phyloP scores from a whole-genome alignment of 37 sponge, comb jelly and placozoan genomes.

The Theonella swinhoei region DNA sequence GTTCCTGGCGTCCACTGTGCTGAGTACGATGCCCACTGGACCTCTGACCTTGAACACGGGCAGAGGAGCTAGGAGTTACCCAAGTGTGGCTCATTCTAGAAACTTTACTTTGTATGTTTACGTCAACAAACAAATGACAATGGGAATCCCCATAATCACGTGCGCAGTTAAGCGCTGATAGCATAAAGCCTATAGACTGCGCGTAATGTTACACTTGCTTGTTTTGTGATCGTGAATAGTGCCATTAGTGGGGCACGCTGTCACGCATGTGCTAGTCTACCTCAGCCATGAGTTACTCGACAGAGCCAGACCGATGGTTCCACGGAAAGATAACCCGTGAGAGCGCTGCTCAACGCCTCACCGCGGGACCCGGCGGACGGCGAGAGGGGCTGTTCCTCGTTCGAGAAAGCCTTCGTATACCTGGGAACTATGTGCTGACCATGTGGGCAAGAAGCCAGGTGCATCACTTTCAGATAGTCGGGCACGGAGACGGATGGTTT shows the following conservation, averaged over 20 bases:
- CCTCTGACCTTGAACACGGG: too few relatives aligned
- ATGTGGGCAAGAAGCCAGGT: constrained; percentile 70
- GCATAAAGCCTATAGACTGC: too few relatives aligned
- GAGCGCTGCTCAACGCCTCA: constrained; percentile 75
- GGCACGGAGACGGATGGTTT: constrained; percentile 87
- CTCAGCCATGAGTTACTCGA: constrained; percentile 47
- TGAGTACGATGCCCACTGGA: too few relatives aligned
- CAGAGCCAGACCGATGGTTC: constrained; percentile 68
- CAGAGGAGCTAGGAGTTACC: too few relatives aligned
- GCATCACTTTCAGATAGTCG: constrained; percentile 85
- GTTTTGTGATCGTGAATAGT: background rate
- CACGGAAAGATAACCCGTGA: constrained; percentile 88
- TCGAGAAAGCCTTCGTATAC: constrained; percentile 71
- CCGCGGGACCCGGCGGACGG: constrained; percentile 4
- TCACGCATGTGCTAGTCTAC: background rate
- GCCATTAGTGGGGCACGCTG: too few relatives aligned
- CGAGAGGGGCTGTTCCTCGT: constrained; percentile 85
- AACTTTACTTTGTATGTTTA: too few relatives aligned
- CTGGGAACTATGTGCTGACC: constrained; percentile 79
- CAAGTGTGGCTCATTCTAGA: too few relatives aligned
- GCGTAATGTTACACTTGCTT: too few relatives aligned
- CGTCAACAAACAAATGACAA: too few relatives aligned
- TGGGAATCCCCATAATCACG: too few relatives aligned
- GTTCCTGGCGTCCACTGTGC: too few relatives aligned
- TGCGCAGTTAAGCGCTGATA: too few relatives aligned